phyloP scores from a whole-genome alignment of 2,888 invertebrate species.

The Globia sparganii region DNA sequence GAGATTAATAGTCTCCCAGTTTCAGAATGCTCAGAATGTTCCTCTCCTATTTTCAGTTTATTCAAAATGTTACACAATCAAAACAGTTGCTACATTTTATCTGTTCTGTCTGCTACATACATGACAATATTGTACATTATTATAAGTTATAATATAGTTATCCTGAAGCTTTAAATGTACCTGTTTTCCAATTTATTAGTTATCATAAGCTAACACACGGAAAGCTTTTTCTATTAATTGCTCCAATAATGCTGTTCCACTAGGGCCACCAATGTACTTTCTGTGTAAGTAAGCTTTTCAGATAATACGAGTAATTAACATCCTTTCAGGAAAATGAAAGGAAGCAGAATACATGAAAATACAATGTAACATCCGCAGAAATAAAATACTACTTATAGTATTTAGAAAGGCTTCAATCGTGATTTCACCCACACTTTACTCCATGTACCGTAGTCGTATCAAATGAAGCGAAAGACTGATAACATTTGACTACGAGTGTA shows the following conservation, averaged over 20 bases:
- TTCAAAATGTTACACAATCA: constrained; percentile 24
- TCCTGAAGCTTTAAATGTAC: neutral
- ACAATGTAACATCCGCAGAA: neutral
- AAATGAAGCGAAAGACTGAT: constrained; percentile 24
- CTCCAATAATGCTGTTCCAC: neutral
- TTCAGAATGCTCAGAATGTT: neutral
- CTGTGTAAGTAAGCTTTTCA: neutral
- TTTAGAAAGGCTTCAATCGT: constrained; percentile 5
- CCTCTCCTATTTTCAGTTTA: neutral
- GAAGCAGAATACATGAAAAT: neutral
- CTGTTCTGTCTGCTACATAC: too few relatives aligned
- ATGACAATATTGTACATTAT: neutral
- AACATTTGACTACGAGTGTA: constrained; percentile 15
- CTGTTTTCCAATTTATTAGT: neutral
- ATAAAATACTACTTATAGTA: neutral
- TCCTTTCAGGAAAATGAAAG: neutral
- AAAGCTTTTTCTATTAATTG: constrained; percentile 1
- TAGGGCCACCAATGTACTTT: neutral
- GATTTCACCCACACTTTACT: constrained; percentile 32
- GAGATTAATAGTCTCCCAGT: neutral
- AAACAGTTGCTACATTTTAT: constrained; percentile 4
- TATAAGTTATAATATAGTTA: neutral
- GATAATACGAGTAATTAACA: constrained; percentile 13
- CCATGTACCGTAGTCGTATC: constrained; percentile 13
- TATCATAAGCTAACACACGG: neutral